Base-by-base conservation (phyloP, 2,797 vertebrate genomes). In the Hozukius guyotensis region DNA sequence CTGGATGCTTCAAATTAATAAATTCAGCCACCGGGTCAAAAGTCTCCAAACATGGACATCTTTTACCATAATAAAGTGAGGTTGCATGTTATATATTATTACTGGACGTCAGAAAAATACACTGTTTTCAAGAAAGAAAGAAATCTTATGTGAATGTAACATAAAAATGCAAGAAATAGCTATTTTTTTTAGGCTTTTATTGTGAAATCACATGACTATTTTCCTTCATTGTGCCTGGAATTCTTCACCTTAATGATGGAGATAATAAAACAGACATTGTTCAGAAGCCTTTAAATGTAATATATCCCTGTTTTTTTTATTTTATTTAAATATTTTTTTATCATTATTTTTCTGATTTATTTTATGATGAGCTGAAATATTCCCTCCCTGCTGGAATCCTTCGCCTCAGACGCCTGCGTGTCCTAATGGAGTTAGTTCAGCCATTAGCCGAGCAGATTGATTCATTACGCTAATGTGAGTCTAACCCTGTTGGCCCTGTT, bases 401-500 rank as follows among this genome's bases (percentile, higher is more conserved):
- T 31, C 20, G 7, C 52, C 85, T 81, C 89, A 68, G 82, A 79
- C 72, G 29, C 75, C 77, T 34, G 72, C 46, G 38, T 6, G 72
- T 77, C 68, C 84, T 90, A 72, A 91, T 88, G 82, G 83, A 87
- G 82, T 93, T 71, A 84, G 84, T 78, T 80, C 77, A 89, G 79
- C 91, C 88, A 87, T 92, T 92, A 92, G 83, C 85, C 38, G 57
- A 70, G 93, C 92, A 93, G 93, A 95, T 95, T 94, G 93, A 94
- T 94, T 95, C 93, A 95, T 95, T 95, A 95, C 83, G 86, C 92
- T 93, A 94, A 93, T 95, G 90, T 93, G 93, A 90, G 85, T 85
- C 74, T 90, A 87, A 94, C 92, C 92, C 88, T 86, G 92, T 86
- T 89, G 87, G 91, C 92, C 91, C 87, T 91, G 87, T 93, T 91